Conservation (phyloP, 1,140 invertebrate genomes). For the Littorina saxatilis region DNA sequence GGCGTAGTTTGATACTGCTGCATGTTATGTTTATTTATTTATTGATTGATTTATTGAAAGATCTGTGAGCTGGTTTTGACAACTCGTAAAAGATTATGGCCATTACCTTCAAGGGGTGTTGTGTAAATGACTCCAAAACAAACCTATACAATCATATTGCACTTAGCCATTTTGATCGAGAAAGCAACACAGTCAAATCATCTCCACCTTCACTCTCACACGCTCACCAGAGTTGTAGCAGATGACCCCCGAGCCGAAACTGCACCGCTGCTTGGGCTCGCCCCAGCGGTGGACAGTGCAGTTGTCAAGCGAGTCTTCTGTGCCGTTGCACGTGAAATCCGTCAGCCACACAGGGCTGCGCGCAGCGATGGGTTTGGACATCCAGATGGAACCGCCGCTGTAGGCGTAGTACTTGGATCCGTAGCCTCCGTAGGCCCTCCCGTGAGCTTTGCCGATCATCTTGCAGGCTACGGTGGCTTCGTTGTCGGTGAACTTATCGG, state of each 20-base stretch:
- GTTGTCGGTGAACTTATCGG: conserved; percentile 64
- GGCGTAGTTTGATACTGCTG: too few species aligned
- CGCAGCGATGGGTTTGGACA: background rate
- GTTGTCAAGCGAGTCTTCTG: conserved; percentile 45
- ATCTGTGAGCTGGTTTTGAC: too few species aligned
- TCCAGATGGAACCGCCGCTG: background rate
- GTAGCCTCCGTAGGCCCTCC: conserved; percentile 48
- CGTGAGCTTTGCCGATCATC: conserved; percentile 49
- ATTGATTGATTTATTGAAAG: too few species aligned
- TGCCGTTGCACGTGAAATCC: conserved; percentile 71
- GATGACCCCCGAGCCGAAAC: conserved; percentile 47
- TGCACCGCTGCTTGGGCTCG: conserved; percentile 36
- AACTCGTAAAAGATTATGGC: too few species aligned
- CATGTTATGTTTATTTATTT: too few species aligned
- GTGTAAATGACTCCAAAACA: too few species aligned
- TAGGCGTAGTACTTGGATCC: background rate
- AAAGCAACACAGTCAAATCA: too few species aligned
- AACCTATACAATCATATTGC: too few species aligned
- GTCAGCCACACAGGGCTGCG: conserved; percentile 80
- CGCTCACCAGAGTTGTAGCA: conserved; percentile 53
- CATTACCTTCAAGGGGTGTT: too few species aligned
- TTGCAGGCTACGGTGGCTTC: conserved; percentile 77
- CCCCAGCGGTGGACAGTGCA: conserved; percentile 52
- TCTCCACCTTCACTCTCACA: too few species aligned
- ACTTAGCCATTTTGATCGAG: too few species aligned